These are phyloP conservation scores for Notodonta ziczac DNA, from an alignment of 2,888 invertebrate genomes.

Conservation along the genomic window DNA sequence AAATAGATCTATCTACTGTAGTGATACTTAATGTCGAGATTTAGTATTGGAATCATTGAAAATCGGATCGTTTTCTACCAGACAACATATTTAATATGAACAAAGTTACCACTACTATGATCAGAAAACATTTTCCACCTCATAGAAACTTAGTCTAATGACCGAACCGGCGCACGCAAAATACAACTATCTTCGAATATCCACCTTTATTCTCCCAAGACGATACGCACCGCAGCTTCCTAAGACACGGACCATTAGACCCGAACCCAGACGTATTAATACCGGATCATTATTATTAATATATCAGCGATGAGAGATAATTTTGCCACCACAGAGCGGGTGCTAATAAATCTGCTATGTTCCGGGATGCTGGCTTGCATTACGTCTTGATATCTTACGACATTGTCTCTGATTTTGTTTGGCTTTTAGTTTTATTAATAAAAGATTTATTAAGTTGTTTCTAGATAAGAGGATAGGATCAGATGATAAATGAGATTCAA, in stretches of 20 bases:
- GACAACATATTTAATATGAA: no score
- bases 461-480: not conserved
- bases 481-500: not conserved
- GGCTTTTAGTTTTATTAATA: slow-evolving; percentile 17
- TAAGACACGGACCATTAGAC: slow-evolving; percentile 59
- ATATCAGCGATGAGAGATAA: slow-evolving; percentile 59
- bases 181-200: not conserved
- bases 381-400: slow-evolving; percentile 33
- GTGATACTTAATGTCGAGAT: no score
- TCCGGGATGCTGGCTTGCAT: slow-evolving; percentile 41
- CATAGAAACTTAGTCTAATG: not conserved
- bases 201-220: slow-evolving; percentile 19
- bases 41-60: no score
- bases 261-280: slow-evolving; percentile 60
- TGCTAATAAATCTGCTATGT: slow-evolving; percentile 49
- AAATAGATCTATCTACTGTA: no score
- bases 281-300: slow-evolving; percentile 67
- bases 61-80: no score
- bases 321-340: slow-evolving; percentile 42
- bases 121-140: no score
- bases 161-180: not conserved
- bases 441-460: slow-evolving; percentile 8
- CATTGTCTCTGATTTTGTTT: slow-evolving; percentile 25
- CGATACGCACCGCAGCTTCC: slow-evolving; percentile 45
- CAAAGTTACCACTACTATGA: no score